phyloP scores from a whole-genome alignment of 2,797 vertebrate species.

The Scolopax bukidnonensis region DNA sequence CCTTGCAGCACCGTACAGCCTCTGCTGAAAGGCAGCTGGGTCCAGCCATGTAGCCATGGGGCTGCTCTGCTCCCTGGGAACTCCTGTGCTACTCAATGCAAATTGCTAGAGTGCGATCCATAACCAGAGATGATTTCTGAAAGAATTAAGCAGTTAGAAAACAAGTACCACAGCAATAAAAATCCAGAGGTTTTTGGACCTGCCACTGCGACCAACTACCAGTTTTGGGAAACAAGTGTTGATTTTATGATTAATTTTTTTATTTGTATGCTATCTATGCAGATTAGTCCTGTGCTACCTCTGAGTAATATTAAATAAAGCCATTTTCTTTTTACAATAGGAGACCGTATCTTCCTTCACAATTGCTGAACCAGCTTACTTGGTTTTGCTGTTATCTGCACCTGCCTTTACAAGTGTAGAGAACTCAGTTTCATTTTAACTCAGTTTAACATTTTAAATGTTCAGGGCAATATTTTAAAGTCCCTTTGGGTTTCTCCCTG shows the following conservation, averaged over 20 bases:
- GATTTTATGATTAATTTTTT: neutral
- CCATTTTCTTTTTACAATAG: constrained; percentile 1
- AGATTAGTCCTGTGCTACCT: constrained; percentile 29
- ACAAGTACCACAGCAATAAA: neutral
- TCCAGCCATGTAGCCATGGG: accelerated
- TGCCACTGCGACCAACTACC: neutral
- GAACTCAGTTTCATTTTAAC: neutral
- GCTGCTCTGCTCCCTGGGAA: neutral
- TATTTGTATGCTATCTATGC: neutral
- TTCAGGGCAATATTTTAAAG: neutral
- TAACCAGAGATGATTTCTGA: neutral
- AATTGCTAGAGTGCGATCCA: neutral
- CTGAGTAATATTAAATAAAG: constrained; percentile 50
- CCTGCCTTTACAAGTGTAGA: neutral
- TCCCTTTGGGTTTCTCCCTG: neutral
- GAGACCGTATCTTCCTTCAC: neutral
- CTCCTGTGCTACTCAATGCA: neutral
- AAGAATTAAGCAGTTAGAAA: neutral
- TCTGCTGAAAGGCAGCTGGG: neutral
- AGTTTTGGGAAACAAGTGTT: neutral
- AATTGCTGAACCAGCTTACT: neutral
- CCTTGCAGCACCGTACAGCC: neutral
- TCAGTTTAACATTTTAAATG: too few species aligned
- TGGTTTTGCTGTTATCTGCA: neutral
- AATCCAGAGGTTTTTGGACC: neutral